A percentile compares a stretch with the other conserved stretches of the same genome.
These are phyloP conservation scores for Oreochromis grahami DNA, from an alignment of 2,797 vertebrate species.

Conservation along the genomic window DNA sequence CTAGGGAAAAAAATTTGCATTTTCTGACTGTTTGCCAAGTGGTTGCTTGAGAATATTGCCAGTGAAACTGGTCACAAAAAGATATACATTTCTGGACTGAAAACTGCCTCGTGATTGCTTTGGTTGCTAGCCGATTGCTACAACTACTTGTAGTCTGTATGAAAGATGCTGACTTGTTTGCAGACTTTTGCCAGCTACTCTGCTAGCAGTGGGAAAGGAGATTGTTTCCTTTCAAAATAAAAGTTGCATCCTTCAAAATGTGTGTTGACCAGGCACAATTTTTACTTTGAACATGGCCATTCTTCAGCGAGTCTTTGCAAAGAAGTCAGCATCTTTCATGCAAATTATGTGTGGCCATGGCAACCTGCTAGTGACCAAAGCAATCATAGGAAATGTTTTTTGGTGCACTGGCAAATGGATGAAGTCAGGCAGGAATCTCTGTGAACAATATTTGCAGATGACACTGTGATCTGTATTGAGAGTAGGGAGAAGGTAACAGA, in stretches of 20 bases:
- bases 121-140: neutral
- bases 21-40: neutral
- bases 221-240: neutral
- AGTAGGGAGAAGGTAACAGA: neutral
- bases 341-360: neutral
- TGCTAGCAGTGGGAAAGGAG: neutral
- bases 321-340: neutral
- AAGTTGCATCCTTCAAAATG: neutral
- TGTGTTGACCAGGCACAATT: neutral
- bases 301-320: neutral
- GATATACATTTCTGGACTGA: neutral
- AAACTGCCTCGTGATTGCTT: neutral
- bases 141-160: neutral
- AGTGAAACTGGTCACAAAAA: neutral
- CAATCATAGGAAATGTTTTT: neutral
- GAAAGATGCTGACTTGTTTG: neutral
- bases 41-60: neutral
- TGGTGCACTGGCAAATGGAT: accelerated
- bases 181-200: neutral
- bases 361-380: neutral
- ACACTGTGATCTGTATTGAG: neutral
- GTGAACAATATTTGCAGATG: neutral
- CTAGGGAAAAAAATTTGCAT: accelerated
- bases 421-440: neutral
- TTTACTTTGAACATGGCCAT: neutral